Evolutionary conservation across 2,113 vertebrate species (phyloP).

Genomic region (Chloropsis hardwickii): DNA sequence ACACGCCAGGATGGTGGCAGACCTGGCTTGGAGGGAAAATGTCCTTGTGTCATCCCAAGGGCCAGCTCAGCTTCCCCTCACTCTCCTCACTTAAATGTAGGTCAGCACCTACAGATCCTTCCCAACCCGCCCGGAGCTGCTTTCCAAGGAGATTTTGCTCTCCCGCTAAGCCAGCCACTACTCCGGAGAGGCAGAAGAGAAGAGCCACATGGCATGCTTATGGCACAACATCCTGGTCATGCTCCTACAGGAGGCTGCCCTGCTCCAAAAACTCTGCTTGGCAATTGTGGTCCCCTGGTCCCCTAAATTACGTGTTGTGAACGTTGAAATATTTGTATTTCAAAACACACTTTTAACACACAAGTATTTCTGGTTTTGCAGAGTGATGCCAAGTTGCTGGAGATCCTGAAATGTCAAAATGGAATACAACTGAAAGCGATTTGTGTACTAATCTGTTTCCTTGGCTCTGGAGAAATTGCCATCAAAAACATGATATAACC

Average conservation of each 20-base stretch:
- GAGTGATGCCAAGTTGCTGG: not conserved
- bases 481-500: not conserved
- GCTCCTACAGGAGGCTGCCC: not conserved
- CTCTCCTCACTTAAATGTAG: not conserved
- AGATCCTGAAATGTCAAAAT: constrained; percentile 34
- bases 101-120: constrained; percentile 35
- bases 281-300: not conserved
- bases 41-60: not conserved
- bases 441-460: not conserved
- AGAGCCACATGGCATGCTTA: not conserved
- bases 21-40: not conserved
- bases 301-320: not conserved
- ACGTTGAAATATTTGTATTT: not conserved
- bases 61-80: not conserved
- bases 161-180: not conserved
- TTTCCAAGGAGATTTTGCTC: not conserved
- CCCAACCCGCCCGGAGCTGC: not conserved
- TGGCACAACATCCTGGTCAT: not conserved
- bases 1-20: not conserved
- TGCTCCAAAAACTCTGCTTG: not conserved
- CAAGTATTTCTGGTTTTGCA: not conserved
- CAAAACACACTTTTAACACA: not conserved
- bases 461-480: not conserved
- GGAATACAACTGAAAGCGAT: constrained; percentile 21
- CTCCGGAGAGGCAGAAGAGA: not conserved